Conservation (phyloP, 2,797 vertebrate species). For the Hypotaenidia philippensis region DNA sequence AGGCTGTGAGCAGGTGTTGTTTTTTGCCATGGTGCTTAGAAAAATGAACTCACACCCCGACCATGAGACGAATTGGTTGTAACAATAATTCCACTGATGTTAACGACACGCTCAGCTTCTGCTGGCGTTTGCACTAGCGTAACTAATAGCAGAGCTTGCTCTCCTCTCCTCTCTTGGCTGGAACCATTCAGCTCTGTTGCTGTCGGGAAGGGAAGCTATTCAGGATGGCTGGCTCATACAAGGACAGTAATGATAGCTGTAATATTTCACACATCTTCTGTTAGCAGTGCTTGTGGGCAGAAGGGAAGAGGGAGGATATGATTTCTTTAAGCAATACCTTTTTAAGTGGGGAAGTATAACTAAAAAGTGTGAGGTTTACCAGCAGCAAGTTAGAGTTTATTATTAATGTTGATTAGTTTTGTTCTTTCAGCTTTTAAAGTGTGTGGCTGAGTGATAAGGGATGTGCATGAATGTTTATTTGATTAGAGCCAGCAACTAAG, state of each 20-base stretch:
- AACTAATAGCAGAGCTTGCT: conserved; percentile 1
- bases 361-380: background rate
- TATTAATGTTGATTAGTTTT: conserved; percentile 6
- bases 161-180: background rate
- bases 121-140: background rate
- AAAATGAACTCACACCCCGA: background rate
- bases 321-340: background rate
- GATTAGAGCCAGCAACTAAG: conserved; percentile 11
- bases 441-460: conserved; percentile 16
- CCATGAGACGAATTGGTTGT: background rate
- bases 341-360: background rate
- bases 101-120: background rate
- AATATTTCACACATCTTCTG: background rate
- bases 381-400: background rate
- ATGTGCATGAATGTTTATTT: background rate
- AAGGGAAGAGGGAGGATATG: background rate
- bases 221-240: background rate
- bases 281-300: background rate
- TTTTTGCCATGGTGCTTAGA: background rate
- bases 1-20: background rate
- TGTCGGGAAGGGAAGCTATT: conserved; percentile 19
- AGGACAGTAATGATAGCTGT: background rate
- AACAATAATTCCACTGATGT: background rate
- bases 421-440: background rate
- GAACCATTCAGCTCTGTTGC: background rate